Evolutionary conservation across 2,113 vertebrate species (phyloP), one percentile per base, ranked within the genome.

Genomic region (Pogonocichla stellata): DNA sequence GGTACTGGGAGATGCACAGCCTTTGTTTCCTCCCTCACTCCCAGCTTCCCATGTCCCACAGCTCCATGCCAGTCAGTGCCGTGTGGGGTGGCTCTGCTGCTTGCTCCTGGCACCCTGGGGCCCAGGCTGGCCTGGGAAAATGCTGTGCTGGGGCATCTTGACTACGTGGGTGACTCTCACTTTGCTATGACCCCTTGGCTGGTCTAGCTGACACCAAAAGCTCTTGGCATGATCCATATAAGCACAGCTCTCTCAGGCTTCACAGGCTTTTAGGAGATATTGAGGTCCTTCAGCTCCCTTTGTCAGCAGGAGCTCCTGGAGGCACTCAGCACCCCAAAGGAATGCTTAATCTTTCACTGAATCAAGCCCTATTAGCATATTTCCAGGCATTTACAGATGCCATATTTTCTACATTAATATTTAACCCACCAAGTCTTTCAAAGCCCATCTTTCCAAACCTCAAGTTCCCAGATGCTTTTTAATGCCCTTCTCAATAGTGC

Each of bases 381-480:
- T 97, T 98, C 91, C 94, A 97, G 94, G 90, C 95, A 95, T 93
- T 95, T 97, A 94, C 87, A 97, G 95, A 97, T 96, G 96, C 95
- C 98, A 98, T 98, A 96, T 98, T 98, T 98, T 98, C 97, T 96
- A 95, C 97, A 97, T 98, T 98, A 98, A 97, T 98, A 98, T 97
- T 98, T 97, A 98, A 98, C 97, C 97, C 97, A 97, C 94, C 86
- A 97, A 96, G 89, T 92, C 97, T 98, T 98, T 98, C 94, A 97
- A 97, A 97, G 93, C 94, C 96, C 96, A 90, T 97, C 93, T 95
- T 97, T 94, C 95, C 91, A 95, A 98, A 95, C 82, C 95, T 97
- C 96, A 96, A 94, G 88, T 91, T 95, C 94, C 96, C 98, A 98
- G 97, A 98, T 98, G 97, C 96, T 97, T 98, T 98, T 98, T 98